phyloP scores from a whole-genome alignment of 1,140 invertebrate species.

The Drosophila chauvacae region DNA sequence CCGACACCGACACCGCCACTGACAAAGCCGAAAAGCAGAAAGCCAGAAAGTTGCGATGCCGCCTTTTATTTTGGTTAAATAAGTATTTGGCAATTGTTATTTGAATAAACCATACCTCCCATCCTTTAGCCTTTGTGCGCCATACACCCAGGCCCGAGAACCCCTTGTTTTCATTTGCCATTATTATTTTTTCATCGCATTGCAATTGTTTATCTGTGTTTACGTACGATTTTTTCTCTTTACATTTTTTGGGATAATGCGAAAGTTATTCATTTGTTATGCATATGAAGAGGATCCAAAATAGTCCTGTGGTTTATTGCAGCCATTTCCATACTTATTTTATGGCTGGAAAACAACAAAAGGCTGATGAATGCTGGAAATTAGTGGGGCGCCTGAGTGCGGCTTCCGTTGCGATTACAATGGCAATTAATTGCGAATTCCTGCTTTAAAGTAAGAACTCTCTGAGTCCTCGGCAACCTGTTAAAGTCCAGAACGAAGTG shows the following conservation, averaged over 20 bases:
- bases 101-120: slow-evolving; percentile 58
- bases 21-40: slow-evolving; percentile 45
- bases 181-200: slow-evolving; percentile 58
- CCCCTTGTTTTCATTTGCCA: slow-evolving; percentile 49
- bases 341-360: slow-evolving; percentile 45
- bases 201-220: slow-evolving; percentile 67
- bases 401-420: slow-evolving; percentile 55
- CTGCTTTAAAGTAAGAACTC: slow-evolving; percentile 22
- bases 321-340: slow-evolving; percentile 21
- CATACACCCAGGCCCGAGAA: not conserved
- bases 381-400: slow-evolving; percentile 42
- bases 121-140: slow-evolving; percentile 50
- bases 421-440: slow-evolving; percentile 29
- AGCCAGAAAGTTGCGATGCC: slow-evolving; percentile 62
- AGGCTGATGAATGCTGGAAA: slow-evolving; percentile 42
- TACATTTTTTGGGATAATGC: slow-evolving; percentile 47
- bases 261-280: slow-evolving; percentile 77
- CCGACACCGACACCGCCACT: slow-evolving; percentile 21
- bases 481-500: slow-evolving; percentile 1
- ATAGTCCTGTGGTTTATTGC: slow-evolving; percentile 50
- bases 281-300: slow-evolving; percentile 72
- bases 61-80: slow-evolving; percentile 74
- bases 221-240: slow-evolving; percentile 21
- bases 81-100: slow-evolving; percentile 80
- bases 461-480: not conserved